Evolutionary conservation across 1,140 invertebrate species (phyloP).

Genomic region (Magallana angulata): DNA sequence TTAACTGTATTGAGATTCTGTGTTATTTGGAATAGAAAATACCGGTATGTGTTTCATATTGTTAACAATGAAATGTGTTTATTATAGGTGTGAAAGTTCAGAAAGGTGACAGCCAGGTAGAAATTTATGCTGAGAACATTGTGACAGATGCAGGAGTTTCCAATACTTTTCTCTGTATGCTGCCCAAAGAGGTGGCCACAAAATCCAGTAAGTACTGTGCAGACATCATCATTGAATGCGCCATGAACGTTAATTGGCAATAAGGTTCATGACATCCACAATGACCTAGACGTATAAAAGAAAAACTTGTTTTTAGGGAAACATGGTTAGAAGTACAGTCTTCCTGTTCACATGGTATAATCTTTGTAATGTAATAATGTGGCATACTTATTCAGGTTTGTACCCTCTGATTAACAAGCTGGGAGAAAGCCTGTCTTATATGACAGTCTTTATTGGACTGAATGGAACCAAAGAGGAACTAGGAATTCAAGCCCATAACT

Average conservation of each 20-base stretch:
- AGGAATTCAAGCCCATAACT: constrained; percentile 74
- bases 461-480: constrained; percentile 76
- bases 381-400: constrained; percentile 62
- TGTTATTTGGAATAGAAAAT: neutral
- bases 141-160: constrained; percentile 78
- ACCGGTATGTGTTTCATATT: neutral
- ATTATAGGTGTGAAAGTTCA: constrained; percentile 72
- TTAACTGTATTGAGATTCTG: too few relatives aligned
- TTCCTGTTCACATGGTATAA: too few relatives aligned
- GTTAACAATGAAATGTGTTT: neutral
- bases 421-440: constrained; percentile 67
- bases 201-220: constrained; percentile 73
- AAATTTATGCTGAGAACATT: constrained; percentile 75
- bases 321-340: too few relatives aligned
- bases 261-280: too few relatives aligned
- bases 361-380: neutral
- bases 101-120: constrained; percentile 64
- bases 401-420: constrained; percentile 71
- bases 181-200: constrained; percentile 74
- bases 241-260: neutral
- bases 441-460: constrained; percentile 78
- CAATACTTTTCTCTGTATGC: constrained; percentile 75
- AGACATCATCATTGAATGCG: neutral
- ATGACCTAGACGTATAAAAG: too few relatives aligned
- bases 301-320: too few relatives aligned